Conservation (phyloP, 2,797 vertebrate species). For the Hybognathus amarus region DNA sequence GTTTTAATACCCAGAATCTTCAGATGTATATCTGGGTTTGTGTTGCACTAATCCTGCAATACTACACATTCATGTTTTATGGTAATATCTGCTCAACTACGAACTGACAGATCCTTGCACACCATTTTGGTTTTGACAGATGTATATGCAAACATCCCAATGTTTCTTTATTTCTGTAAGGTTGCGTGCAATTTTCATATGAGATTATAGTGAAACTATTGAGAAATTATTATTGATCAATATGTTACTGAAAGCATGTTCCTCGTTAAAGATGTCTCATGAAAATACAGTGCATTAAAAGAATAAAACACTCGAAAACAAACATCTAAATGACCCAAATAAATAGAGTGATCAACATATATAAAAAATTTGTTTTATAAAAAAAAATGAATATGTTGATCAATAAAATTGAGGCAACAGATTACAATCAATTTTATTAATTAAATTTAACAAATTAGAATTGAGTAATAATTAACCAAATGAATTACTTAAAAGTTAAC, state of each 20-base stretch:
- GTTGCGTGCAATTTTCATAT: not conserved
- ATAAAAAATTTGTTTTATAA: too few species aligned
- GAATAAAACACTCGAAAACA: not conserved
- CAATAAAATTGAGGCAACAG: too few species aligned
- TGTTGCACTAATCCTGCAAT: constrained; percentile 71
- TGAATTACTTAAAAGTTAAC: too few species aligned
- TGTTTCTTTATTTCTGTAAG: constrained; percentile 20
- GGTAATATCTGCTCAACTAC: constrained; percentile 71
- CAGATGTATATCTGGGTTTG: constrained; percentile 67
- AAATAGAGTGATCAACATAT: not conserved
- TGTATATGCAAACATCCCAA: constrained; percentile 65
- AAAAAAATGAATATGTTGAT: too few species aligned
- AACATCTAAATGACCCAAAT: not conserved
- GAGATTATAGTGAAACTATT: not conserved
- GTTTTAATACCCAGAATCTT: constrained; percentile 69
- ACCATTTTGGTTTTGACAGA: constrained; percentile 69
- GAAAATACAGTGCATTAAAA: not conserved
- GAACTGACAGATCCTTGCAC: constrained; percentile 66
- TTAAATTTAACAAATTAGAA: too few species aligned
- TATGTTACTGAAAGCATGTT: not conserved
- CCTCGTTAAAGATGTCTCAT: not conserved
- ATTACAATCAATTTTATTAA: too few species aligned
- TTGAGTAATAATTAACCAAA: too few species aligned
- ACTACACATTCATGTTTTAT: constrained; percentile 74
- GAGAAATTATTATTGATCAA: not conserved